Evolutionary conservation across 2,113 vertebrate species (phyloP).

Genomic region (Numida meleagris): DNA sequence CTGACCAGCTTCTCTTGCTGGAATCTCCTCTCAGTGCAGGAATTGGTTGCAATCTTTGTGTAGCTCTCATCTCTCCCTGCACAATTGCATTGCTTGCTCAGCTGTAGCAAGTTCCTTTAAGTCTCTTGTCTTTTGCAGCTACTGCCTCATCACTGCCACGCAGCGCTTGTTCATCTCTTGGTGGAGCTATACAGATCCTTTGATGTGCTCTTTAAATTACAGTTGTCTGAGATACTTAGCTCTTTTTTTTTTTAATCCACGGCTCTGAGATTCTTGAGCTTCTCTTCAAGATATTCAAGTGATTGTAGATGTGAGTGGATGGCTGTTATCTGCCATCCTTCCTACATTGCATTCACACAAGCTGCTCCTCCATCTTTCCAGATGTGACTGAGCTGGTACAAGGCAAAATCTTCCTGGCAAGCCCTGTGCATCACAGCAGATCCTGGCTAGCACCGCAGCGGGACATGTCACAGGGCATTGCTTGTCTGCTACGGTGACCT

Average conservation of each 20-base stretch:
- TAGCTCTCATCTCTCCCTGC: not conserved
- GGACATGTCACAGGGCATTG: accelerated
- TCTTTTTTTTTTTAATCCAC: not conserved
- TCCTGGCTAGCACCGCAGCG: accelerated
- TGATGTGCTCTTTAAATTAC: not conserved
- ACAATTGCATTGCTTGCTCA: not conserved
- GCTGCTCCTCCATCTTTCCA: not conserved
- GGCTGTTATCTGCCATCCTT: not conserved
- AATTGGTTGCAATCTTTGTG: not conserved
- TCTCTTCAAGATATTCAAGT: not conserved
- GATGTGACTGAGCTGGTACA: not conserved
- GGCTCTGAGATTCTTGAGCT: not conserved
- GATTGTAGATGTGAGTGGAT: not conserved
- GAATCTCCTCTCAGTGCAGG: not conserved
- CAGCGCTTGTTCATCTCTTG: not conserved
- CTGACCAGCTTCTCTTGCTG: not conserved
- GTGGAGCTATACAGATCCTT: not conserved
- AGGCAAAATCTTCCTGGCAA: not conserved
- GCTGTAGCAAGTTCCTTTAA: not conserved
- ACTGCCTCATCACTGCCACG: not conserved
- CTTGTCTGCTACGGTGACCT: not conserved
- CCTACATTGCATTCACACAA: accelerated
- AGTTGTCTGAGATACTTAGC: not conserved
- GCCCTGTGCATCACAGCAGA: accelerated
- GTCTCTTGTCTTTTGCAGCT: not conserved